Evolutionary conservation across 2,888 invertebrate species (phyloP).

Genomic region (Sarcophaga variegata): DNA sequence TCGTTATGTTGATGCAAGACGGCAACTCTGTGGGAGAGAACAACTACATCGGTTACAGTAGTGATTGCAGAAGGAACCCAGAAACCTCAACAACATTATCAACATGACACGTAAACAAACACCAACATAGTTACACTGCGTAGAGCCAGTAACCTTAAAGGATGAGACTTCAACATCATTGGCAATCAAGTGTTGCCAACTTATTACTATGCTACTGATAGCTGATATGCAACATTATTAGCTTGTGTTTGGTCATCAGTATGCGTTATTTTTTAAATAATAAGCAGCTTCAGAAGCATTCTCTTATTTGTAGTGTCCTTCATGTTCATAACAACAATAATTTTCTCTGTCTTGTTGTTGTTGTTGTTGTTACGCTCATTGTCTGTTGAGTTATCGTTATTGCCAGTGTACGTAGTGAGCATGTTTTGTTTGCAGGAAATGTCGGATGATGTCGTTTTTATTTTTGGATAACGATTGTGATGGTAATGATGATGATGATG

Average conservation of each 20-base stretch:
- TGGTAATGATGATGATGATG: background rate
- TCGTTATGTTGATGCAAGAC: too few relatives aligned
- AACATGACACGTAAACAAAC: too few relatives aligned
- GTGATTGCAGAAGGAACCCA: too few relatives aligned
- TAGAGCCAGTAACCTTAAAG: too few relatives aligned
- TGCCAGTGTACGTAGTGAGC: background rate
- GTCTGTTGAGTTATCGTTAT: background rate
- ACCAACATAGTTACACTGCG: too few relatives aligned
- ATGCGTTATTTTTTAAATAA: background rate
- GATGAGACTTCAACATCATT: background rate
- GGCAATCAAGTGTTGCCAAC: slow-evolving; percentile 7
- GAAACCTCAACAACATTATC: too few relatives aligned
- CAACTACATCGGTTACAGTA: too few relatives aligned
- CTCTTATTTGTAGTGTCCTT: background rate
- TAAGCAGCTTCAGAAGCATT: background rate
- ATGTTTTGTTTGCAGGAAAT: background rate
- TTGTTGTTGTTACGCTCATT: background rate
- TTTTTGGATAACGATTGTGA: background rate
- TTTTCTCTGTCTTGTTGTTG: background rate
- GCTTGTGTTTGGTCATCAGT: background rate
- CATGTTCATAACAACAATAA: background rate
- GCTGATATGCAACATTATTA: slow-evolving; percentile 1
- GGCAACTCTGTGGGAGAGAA: too few relatives aligned
- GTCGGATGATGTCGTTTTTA: background rate
- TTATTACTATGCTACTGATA: background rate